phyloP scores from a whole-genome alignment of 1,140 invertebrate species.

The Calycopis cecrops region DNA sequence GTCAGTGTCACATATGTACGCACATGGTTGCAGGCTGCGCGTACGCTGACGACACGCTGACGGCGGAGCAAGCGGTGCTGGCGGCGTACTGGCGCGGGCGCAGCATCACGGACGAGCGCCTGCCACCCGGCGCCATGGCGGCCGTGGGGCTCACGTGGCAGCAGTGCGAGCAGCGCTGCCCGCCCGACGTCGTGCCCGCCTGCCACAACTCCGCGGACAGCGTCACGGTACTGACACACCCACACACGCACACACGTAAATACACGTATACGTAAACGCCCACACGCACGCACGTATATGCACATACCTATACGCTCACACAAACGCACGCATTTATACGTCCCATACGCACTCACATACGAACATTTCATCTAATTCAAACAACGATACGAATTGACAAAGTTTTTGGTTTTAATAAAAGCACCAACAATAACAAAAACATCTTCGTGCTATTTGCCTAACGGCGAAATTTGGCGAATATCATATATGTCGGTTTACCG shows the following conservation, averaged over 20 bases:
- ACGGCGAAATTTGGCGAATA: too few relatives aligned
- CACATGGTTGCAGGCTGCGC: conserved; percentile 85
- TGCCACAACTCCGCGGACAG: conserved; percentile 96
- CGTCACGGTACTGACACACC: conserved; percentile 79
- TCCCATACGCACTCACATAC: too few relatives aligned
- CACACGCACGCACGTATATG: background rate
- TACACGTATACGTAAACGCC: background rate
- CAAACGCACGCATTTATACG: too few relatives aligned
- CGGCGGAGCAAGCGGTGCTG: conserved; percentile 92
- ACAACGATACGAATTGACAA: too few relatives aligned
- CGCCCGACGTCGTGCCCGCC: conserved; percentile 87
- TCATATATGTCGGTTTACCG: too few relatives aligned
- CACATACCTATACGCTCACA: too few relatives aligned
- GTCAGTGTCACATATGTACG: background rate
- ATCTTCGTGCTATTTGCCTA: too few relatives aligned
- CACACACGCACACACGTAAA: background rate
- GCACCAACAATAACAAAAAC: too few relatives aligned
- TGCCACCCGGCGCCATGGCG: conserved; percentile 88
- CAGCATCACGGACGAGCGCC: conserved; percentile 86
- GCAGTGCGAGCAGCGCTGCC: conserved; percentile 84
- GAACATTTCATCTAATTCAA: too few relatives aligned
- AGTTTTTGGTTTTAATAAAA: too few relatives aligned
- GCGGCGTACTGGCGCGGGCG: conserved; percentile 94
- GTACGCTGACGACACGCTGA: conserved; percentile 96
- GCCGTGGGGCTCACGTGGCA: conserved; percentile 93